These are phyloP conservation scores for Pterophyllum scalare DNA, from an alignment of 2,113 vertebrate genomes.

Conservation along the genomic window DNA sequence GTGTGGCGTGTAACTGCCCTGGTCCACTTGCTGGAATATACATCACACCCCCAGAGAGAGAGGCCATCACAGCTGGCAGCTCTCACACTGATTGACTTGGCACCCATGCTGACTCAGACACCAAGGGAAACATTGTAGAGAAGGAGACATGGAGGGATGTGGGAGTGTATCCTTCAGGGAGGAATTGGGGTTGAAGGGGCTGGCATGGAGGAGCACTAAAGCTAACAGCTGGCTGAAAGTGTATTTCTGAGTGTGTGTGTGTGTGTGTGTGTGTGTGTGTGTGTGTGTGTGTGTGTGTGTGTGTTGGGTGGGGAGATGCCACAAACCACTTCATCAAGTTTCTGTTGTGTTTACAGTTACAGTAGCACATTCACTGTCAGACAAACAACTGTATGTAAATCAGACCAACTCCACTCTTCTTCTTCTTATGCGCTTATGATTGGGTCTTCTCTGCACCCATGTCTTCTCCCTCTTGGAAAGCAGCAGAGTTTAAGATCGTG, in stretches of 20 bases:
- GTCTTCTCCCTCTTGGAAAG: constrained; percentile 23
- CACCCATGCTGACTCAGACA: constrained; percentile 67
- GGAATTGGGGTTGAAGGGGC: not conserved
- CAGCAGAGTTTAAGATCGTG: constrained; percentile 48
- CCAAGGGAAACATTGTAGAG: constrained; percentile 69
- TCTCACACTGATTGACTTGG: constrained; percentile 81
- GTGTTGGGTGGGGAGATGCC: constrained; percentile 35
- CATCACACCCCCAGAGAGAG: constrained; percentile 63
- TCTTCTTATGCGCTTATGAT: constrained; percentile 8
- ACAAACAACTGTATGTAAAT: constrained; percentile 1
- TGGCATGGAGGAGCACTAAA: constrained; percentile 24
- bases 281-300: not conserved
- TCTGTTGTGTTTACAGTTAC: constrained; percentile 54
- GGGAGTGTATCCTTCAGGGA: constrained; percentile 19
- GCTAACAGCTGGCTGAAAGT: constrained; percentile 65
- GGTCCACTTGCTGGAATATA: constrained; percentile 58
- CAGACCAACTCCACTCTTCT: not conserved
- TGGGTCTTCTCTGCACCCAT: not conserved
- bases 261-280: not conserved
- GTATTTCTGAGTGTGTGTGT: constrained; percentile 9
- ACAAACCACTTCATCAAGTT: constrained; percentile 65
- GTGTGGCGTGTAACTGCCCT: constrained; percentile 58
- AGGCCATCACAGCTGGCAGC: constrained; percentile 74
- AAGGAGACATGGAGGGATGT: constrained; percentile 43
- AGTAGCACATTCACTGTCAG: constrained; percentile 18